These are phyloP conservation scores for Tragopan temminckii DNA, from an alignment of 2,797 vertebrate genomes.

Conservation along the genomic window DNA sequence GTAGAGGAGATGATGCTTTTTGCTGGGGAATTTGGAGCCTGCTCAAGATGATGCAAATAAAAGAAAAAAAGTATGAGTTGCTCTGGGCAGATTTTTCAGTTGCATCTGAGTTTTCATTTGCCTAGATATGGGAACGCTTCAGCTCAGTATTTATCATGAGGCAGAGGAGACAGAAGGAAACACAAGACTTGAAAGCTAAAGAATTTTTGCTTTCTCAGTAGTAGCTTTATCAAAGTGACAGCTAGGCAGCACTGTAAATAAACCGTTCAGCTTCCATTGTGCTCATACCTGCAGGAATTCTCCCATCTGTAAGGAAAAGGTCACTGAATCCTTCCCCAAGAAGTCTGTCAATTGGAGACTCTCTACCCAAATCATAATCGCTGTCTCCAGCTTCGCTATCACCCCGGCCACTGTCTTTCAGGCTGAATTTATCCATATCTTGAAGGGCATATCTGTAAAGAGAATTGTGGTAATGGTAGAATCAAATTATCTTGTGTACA, in stretches of 20 bases:
- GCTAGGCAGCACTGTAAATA: conserved; percentile 55
- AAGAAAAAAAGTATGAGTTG: not conserved
- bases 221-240: conserved; percentile 48
- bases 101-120: conserved; percentile 18
- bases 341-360: conserved; percentile 97
- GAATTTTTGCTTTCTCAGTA: conserved; percentile 31
- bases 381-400: conserved; percentile 99
- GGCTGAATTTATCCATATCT: conserved; percentile 99
- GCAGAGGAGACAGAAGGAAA: conserved; percentile 9
- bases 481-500: not conserved
- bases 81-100: conserved; percentile 28
- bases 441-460: conserved; percentile 92
- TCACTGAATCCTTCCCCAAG: conserved; percentile 97
- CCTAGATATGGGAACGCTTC: not conserved
- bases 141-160: not conserved
- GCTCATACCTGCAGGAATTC: conserved; percentile 94
- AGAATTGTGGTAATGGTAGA: conserved; percentile 22
- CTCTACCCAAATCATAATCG: conserved; percentile 95
- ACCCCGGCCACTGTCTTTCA: conserved; percentile 98
- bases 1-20: not conserved
- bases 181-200: conserved; percentile 20
- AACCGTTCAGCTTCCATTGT: conserved; percentile 39
- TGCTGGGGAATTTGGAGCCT: not conserved
- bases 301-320: conserved; percentile 93
- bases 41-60: not conserved